phyloP scores from a whole-genome alignment of 2,888 invertebrate genomes.

The Drosophila kuntzei region DNA sequence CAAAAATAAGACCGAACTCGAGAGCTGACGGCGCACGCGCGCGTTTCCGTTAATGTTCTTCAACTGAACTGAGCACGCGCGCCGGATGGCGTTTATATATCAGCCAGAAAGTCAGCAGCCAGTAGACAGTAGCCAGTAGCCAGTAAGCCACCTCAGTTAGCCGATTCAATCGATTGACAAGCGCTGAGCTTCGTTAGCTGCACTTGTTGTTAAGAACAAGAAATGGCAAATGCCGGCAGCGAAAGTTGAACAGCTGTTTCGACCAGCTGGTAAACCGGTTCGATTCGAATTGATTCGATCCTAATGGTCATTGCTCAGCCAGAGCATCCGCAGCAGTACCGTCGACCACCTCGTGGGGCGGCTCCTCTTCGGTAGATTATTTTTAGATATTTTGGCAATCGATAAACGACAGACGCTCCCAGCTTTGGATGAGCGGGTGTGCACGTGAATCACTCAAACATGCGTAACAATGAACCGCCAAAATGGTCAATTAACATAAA shows the following conservation, averaged over 20 bases:
- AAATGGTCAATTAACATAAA: conserved; percentile 46
- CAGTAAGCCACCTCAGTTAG: conserved; percentile 11
- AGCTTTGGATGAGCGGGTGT: conserved; percentile 28
- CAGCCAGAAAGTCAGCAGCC: conserved; percentile 12
- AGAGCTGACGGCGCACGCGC: conserved; percentile 64
- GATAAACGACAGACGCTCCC: conserved; percentile 37
- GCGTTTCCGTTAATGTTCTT: conserved; percentile 74
- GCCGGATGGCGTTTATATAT: conserved; percentile 71
- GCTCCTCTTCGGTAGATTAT: conserved; percentile 34
- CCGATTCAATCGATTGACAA: conserved; percentile 21
- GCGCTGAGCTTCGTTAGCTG: conserved; percentile 57
- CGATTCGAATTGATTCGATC: conserved; percentile 15
- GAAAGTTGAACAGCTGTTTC: conserved; percentile 75
- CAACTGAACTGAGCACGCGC: conserved; percentile 79
- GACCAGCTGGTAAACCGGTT: conserved; percentile 74
- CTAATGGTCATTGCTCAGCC: conserved; percentile 34
- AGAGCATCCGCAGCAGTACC: conserved; percentile 1
- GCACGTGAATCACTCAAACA: conserved; percentile 36
- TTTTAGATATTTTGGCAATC: conserved; percentile 28
- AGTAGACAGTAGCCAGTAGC: not conserved
- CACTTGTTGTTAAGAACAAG: conserved; percentile 52
- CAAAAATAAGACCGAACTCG: conserved; percentile 25
- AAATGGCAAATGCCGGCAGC: conserved; percentile 64
- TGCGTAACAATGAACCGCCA: conserved; percentile 30
- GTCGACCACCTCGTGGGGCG: conserved; percentile 13